Percentiles rank a stretch among this genome's conserved stretches.
Evolutionary conservation across 2,113 vertebrate species (phyloP).

Genomic region (Trogon surrucura): DNA sequence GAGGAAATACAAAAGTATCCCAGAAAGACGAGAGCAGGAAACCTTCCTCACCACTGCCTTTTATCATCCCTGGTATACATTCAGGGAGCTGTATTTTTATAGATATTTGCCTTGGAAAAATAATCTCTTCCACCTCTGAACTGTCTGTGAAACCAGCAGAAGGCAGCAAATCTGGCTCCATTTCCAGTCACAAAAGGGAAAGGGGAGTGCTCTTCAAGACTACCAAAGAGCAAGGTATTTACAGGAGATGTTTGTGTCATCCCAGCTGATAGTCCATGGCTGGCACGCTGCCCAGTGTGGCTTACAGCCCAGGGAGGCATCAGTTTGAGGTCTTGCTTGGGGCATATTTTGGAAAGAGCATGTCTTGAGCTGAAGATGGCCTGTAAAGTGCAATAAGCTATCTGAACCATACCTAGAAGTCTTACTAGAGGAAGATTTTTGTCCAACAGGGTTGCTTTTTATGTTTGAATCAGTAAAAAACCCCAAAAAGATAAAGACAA

Average conservation of each 20-base stretch:
- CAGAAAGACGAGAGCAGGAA: background rate
- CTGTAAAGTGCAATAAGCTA: background rate
- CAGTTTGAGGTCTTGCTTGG: fast-evolving
- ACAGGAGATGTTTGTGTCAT: background rate
- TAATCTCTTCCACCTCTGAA: background rate
- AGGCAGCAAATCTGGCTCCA: background rate
- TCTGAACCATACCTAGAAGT: background rate
- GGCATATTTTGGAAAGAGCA: background rate
- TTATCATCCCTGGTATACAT: background rate
- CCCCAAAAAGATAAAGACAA: background rate
- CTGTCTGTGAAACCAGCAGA: background rate
- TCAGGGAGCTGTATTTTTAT: background rate
- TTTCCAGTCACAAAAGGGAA: background rate
- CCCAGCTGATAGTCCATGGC: background rate
- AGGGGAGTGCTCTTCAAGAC: background rate
- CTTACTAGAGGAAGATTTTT: background rate
- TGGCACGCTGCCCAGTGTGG: background rate
- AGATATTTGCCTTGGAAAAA: background rate
- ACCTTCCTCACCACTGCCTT: background rate
- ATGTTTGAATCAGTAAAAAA: background rate
- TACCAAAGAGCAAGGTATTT: background rate
- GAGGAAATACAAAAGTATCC: background rate
- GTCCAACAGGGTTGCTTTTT: background rate
- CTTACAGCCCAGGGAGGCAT: background rate
- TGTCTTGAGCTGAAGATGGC: background rate